Percentiles rank a stretch among this genome's conserved stretches.
phyloP scores from a whole-genome alignment of 2,797 vertebrate genomes.

The Falco columbarius region DNA sequence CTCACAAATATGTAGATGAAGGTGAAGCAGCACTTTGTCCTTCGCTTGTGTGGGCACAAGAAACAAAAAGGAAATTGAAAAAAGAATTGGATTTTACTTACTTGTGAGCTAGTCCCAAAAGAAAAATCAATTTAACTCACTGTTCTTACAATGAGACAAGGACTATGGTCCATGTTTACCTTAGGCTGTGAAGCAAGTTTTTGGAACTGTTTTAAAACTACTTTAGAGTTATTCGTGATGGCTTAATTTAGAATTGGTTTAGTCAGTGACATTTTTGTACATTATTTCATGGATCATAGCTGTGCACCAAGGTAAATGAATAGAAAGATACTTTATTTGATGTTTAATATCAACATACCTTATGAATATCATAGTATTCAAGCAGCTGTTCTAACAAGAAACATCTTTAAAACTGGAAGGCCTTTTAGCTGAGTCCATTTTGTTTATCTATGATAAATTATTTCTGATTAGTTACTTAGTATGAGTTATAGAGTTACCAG shows the following conservation, averaged over 20 bases:
- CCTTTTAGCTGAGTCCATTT: not conserved
- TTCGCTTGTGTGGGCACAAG: not conserved
- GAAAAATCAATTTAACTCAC: not conserved
- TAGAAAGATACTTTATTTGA: not conserved
- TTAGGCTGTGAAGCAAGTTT: not conserved
- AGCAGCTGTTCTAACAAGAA: constrained; percentile 19
- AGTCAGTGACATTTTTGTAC: not conserved
- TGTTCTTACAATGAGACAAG: not conserved
- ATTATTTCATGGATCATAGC: not conserved
- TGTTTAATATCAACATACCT: not conserved
- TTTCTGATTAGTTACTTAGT: constrained; percentile 43
- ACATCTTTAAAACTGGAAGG: not conserved
- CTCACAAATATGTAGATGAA: not conserved
- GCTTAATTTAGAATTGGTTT: not conserved
- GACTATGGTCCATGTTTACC: not conserved
- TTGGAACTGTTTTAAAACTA: not conserved
- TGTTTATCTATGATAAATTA: not conserved
- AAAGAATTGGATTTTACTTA: not conserved
- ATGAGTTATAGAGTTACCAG: constrained; percentile 43
- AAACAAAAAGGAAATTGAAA: not conserved
- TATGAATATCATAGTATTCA: not conserved
- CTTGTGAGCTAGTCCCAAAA: not conserved
- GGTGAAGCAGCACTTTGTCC: not conserved
- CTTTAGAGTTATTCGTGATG: not conserved
- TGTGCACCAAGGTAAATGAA: not conserved